Conservation (phyloP, 2,113 vertebrate species). For the Corydoras sp. region DNA sequence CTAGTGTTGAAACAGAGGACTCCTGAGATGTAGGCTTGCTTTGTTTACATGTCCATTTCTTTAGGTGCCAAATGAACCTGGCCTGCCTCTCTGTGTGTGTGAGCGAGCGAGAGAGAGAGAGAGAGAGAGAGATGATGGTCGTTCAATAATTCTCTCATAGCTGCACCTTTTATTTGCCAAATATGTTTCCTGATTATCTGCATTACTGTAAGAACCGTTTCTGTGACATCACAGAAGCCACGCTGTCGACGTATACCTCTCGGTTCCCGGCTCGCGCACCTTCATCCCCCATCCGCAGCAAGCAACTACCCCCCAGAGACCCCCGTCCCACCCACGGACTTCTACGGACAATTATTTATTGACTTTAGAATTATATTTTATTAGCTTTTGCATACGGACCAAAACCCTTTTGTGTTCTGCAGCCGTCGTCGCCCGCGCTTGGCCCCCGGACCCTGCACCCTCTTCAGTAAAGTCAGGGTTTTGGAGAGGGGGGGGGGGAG, state of each 20-base stretch:
- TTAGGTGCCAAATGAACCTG: conserved; percentile 44
- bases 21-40: conserved; percentile 32
- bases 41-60: conserved; percentile 47
- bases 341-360: conserved; percentile 49
- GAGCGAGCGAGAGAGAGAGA: not conserved
- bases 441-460: not conserved
- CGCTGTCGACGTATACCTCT: not conserved
- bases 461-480: conserved; percentile 1
- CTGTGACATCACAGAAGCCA: not conserved
- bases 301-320: conserved; percentile 7
- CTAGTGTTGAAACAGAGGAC: conserved; percentile 24
- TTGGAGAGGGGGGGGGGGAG: not conserved
- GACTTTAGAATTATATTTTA: conserved; percentile 43
- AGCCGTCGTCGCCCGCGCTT: conserved; percentile 15
- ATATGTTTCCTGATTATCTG: not conserved
- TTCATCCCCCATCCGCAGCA: conserved; percentile 20
- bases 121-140: not conserved
- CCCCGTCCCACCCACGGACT: conserved; percentile 31
- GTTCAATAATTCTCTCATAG: not conserved
- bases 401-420: conserved; percentile 16
- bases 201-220: not conserved
- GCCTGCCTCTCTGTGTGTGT: conserved; percentile 30
- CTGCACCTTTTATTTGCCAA: no score
- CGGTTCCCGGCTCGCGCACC: not conserved
- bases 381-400: conserved; percentile 34